Conservation (phyloP, 2,888 invertebrate species). For the Synanthedon myopaeformis region DNA sequence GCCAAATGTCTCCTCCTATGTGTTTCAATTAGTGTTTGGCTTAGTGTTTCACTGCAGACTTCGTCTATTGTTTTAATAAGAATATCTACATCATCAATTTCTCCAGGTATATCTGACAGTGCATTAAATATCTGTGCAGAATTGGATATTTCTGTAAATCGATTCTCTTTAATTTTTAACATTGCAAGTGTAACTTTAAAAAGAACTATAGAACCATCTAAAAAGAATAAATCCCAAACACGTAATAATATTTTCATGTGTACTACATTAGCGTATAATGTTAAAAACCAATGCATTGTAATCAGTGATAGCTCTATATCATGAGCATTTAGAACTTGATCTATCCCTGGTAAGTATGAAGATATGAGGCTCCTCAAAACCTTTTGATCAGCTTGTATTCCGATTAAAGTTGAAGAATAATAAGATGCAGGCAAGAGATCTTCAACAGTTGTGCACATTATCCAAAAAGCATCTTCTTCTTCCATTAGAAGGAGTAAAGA, state of each 20-base stretch:
- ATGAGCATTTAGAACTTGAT: slow-evolving; percentile 91
- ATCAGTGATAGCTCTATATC: slow-evolving; percentile 96
- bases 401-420: slow-evolving; percentile 93
- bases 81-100: slow-evolving; percentile 91
- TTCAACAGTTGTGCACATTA: slow-evolving; percentile 99
- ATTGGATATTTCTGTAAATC: slow-evolving; percentile 88
- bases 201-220: slow-evolving; percentile 93
- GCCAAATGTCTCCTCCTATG: slow-evolving; percentile 93
- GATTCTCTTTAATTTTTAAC: slow-evolving; percentile 83
- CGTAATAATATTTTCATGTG: slow-evolving; percentile 93
- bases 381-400: slow-evolving; percentile 94
- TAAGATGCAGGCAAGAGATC: slow-evolving; percentile 97
- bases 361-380: slow-evolving; percentile 93
- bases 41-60: slow-evolving; percentile 84
- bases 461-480: slow-evolving; percentile 99
- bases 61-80: slow-evolving; percentile 79
- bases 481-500: slow-evolving; percentile 93
- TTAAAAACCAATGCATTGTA: slow-evolving; percentile 97
- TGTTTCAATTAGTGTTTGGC: slow-evolving; percentile 87
- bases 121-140: slow-evolving; percentile 99
- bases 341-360: slow-evolving; percentile 89
- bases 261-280: slow-evolving; percentile 95
- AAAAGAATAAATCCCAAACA: slow-evolving; percentile 97
- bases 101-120: slow-evolving; percentile 94
- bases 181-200: slow-evolving; percentile 96